Percentiles rank a stretch among this genome's conserved stretches.
Evolutionary conservation across 2,797 vertebrate genomes (phyloP).

Genomic region (Sebastes nivosus): DNA sequence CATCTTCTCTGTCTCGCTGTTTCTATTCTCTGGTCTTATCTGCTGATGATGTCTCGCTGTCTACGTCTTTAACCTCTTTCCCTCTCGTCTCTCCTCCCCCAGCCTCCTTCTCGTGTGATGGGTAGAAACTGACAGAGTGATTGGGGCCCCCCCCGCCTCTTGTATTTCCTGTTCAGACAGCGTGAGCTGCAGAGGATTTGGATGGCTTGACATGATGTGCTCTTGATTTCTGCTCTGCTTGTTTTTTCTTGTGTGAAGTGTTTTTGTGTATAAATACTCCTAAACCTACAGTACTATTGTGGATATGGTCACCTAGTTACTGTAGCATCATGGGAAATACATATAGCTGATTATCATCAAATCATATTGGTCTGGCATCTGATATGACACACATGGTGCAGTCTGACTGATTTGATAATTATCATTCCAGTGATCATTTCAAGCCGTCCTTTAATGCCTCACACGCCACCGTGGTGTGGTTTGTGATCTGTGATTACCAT

Average conservation of each 20-base stretch:
- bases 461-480: not conserved
- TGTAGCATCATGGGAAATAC: not conserved
- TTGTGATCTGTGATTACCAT: not conserved
- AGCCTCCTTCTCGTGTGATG: constrained; percentile 7
- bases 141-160: constrained; percentile 3
- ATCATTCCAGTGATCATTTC: not conserved
- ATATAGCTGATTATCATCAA: not conserved
- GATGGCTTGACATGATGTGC: not conserved
- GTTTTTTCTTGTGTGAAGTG: not conserved
- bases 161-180: constrained; percentile 10
- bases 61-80: constrained; percentile 34
- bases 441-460: not conserved
- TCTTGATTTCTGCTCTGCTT: not conserved
- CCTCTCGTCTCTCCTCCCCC: not conserved
- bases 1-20: not conserved
- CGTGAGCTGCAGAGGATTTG: not conserved
- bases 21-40: not conserved
- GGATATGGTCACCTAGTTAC: not conserved
- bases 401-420: not conserved
- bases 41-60: constrained; percentile 3
- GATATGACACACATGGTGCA: not conserved
- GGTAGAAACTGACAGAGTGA: constrained; percentile 51
- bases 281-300: not conserved
- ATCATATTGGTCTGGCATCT: not conserved
- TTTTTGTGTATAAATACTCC: not conserved